A percentile compares a stretch with the other conserved stretches of the same genome.
These are phyloP conservation scores for Oceanodroma tethys DNA, from an alignment of 2,113 vertebrate genomes.

Conservation along the genomic window DNA sequence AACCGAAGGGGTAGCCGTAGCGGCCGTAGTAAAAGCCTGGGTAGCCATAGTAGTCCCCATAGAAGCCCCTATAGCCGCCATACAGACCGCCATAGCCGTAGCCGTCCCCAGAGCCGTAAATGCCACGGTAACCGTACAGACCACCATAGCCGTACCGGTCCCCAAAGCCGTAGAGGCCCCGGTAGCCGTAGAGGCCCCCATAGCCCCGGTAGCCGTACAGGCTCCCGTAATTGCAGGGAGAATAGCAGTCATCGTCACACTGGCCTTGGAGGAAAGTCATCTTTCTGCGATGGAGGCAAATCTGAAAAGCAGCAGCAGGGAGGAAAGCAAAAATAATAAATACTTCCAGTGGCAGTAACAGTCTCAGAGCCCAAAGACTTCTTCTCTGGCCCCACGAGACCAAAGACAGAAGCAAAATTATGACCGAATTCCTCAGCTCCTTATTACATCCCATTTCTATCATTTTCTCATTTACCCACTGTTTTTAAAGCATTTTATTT, in stretches of 20 bases:
- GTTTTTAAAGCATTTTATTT: neutral
- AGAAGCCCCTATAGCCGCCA: neutral
- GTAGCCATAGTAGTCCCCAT: slow-evolving; percentile 2
- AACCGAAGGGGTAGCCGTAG: neutral
- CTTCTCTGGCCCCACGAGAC: fast-evolving
- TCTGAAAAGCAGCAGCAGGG: neutral
- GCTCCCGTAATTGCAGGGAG: neutral
- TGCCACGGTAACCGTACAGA: neutral
- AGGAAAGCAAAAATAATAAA: neutral
- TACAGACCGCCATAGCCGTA: neutral
- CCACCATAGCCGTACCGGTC: neutral
- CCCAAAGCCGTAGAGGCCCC: neutral
- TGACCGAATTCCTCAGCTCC: neutral
- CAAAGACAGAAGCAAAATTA: neutral
- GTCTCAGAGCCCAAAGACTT: neutral
- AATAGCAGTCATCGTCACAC: slow-evolving; percentile 5
- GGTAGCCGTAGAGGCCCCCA: neutral
- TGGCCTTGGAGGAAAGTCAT: slow-evolving; percentile 22
- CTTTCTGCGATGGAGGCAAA: neutral
- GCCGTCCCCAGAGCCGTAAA: neutral
- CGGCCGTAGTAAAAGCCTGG: neutral
- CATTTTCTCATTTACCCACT: fast-evolving
- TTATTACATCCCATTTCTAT: neutral
- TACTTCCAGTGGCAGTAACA: neutral
- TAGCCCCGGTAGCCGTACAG: neutral